A percentile compares a stretch with the other conserved stretches of the same genome.
phyloP scores from a whole-genome alignment of 2,113 vertebrate species.

The Petroica traversi region DNA sequence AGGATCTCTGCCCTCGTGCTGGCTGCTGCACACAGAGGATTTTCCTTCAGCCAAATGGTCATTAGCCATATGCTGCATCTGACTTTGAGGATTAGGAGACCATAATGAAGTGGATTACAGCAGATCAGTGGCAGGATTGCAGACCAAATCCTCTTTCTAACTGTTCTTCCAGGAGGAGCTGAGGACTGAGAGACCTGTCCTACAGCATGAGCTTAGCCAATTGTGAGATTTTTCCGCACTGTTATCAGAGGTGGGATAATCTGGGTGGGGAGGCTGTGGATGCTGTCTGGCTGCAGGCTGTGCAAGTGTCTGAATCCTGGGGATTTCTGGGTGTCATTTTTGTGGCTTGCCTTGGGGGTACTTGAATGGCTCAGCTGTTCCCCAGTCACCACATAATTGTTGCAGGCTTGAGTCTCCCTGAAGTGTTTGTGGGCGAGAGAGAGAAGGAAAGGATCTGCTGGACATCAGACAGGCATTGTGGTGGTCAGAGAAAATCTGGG shows the following conservation, averaged over 20 bases:
- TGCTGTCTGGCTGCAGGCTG: neutral
- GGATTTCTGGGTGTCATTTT: neutral
- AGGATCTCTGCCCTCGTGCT: neutral
- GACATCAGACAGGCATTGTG: accelerated
- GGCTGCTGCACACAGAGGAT: neutral
- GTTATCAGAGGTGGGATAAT: neutral
- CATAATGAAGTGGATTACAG: slow-evolving; percentile 6
- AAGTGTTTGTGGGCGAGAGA: neutral
- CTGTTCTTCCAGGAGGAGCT: neutral
- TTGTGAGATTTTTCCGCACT: neutral
- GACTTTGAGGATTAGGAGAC: neutral
- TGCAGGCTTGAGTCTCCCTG: neutral
- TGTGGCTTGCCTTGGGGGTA: neutral
- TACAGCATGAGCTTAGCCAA: neutral
- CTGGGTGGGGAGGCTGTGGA: neutral
- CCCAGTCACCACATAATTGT: neutral
- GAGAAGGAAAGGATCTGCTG: neutral
- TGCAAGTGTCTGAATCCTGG: neutral
- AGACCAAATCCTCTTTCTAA: slow-evolving; percentile 28
- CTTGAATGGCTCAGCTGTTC: neutral
- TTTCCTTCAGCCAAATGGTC: neutral
- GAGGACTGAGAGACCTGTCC: neutral
- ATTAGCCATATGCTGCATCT: slow-evolving; percentile 1
- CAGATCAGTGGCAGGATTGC: slow-evolving; percentile 15
- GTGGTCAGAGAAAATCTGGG: neutral